Evolutionary conservation across 2,113 vertebrate genomes (phyloP), one percentile per base, ranked within the genome.

Genomic region (Pomatostomus ruficeps): DNA sequence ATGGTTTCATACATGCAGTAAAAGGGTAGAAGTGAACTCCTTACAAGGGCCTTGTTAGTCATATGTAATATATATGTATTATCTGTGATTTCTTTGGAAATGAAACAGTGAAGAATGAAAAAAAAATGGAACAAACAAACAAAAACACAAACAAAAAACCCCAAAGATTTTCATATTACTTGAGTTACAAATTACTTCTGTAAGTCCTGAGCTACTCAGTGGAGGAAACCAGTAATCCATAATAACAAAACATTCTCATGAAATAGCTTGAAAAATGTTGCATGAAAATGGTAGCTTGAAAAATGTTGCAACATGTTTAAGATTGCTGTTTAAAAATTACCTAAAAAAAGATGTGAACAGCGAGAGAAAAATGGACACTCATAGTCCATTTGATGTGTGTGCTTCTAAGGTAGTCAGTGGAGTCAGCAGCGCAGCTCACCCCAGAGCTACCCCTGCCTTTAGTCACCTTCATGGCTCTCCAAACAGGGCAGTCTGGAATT

Each of bases 71-170:
- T 45, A 2, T 54, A 19, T 73, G 17, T 73, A 40, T 90, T 70
- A 55, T 58, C 63, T 83, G 18, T 70, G 45, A 38, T 83, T 82
- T 78, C 63, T 77, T 8, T 66, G 36, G 42, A 89, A 82, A 89
- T 78, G 23, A 70, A 89, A 79, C 8, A 18, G 1, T 68, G 14
- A 70, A 73, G 88, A 93, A 87, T 40, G 4, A 2, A 31, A 66
- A 48, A 22, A 26, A 61, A 40, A 13, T 2, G 2, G 48, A 86
- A 35, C 1, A 58, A 66, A 67, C 2, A 79, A 55, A 61, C 28
- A 58, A 57, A n/a, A 36, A 10, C 14, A 36, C 2, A 6, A n/a
- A 52, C 21, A 36, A 29, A 18, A 23, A 10, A 1, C 0, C 2
- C 14, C 18, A 33, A 68, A 80, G 38, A 16, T 82, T 94, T 89